These are phyloP conservation scores for Hoplostethus mediterraneus DNA, from an alignment of 2,797 vertebrate genomes.

Conservation along the genomic window DNA sequence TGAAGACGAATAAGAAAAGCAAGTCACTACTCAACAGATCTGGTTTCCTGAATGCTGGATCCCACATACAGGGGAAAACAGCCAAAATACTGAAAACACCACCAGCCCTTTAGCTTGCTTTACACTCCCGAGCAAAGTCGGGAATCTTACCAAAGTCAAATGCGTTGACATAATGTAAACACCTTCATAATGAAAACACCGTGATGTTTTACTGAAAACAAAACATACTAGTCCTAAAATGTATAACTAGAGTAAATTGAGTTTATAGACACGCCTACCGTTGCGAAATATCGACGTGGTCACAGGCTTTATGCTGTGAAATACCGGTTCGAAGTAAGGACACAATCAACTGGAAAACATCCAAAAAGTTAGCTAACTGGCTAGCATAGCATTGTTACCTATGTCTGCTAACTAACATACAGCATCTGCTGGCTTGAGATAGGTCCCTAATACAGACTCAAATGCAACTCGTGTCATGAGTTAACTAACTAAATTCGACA, in stretches of 20 bases:
- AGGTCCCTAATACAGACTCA: constrained; percentile 35
- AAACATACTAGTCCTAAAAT: not conserved
- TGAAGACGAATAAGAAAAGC: constrained; percentile 77
- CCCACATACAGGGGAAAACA: constrained; percentile 33
- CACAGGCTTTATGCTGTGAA: not conserved
- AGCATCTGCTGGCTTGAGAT: constrained; percentile 54
- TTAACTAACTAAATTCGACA: constrained; percentile 45
- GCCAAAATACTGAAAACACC: constrained; percentile 43
- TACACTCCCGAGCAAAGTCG: constrained; percentile 50
- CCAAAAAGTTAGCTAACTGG: constrained; percentile 71
- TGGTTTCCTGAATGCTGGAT: constrained; percentile 55
- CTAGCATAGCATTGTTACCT: constrained; percentile 66
- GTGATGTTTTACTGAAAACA: not conserved
- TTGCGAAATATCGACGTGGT: not conserved
- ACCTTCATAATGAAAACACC: constrained; percentile 18
- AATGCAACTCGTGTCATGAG: not conserved
- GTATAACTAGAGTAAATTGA: not conserved
- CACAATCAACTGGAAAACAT: constrained; percentile 68
- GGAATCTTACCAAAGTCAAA: constrained; percentile 41
- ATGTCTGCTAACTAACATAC: constrained; percentile 52
- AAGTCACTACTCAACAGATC: constrained; percentile 80
- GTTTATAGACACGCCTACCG: not conserved
- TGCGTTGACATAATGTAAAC: constrained; percentile 48
- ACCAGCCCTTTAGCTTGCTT: constrained; percentile 40
- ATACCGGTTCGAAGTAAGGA: constrained; percentile 38